Percentiles rank a stretch among this genome's conserved stretches.
These are phyloP conservation scores for Aplysia californica DNA, from an alignment of 1,140 invertebrate species.

Conservation along the genomic window DNA sequence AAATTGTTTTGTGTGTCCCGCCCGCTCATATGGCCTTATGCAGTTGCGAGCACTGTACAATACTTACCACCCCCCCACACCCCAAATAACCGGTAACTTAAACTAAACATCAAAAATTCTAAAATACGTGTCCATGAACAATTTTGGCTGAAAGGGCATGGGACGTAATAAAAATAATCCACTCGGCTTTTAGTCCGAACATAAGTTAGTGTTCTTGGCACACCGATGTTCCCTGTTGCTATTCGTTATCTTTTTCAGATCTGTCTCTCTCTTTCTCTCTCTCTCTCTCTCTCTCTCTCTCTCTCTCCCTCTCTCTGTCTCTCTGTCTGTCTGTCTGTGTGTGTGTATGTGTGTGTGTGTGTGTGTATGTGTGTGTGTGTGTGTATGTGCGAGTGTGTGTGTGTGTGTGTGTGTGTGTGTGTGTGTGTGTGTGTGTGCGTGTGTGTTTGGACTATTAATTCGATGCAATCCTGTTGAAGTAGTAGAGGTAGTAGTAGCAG, in stretches of 20 bases:
- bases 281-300: conserved; percentile 3
- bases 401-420: too few relatives aligned
- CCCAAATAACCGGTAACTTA: neutral
- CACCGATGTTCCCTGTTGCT: neutral
- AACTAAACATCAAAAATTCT: neutral
- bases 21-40: too few relatives aligned
- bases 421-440: too few relatives aligned
- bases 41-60: too few relatives aligned
- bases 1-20: too few relatives aligned
- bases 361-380: too few relatives aligned
- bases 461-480: too few relatives aligned
- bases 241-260: neutral
- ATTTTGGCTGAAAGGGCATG: neutral
- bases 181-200: neutral
- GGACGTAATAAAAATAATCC: neutral
- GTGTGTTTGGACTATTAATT: too few relatives aligned
- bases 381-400: too few relatives aligned
- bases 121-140: neutral
- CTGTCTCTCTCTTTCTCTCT: neutral
- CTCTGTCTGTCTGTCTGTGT: neutral
- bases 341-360: too few relatives aligned
- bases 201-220: neutral
- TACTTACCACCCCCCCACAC: neutral
- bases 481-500: too few relatives aligned
- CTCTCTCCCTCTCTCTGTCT: neutral